A percentile compares a stretch with the other conserved stretches of the same genome.
Conservation (phyloP, 2,888 invertebrate species). For the Tridacna crocea region DNA sequence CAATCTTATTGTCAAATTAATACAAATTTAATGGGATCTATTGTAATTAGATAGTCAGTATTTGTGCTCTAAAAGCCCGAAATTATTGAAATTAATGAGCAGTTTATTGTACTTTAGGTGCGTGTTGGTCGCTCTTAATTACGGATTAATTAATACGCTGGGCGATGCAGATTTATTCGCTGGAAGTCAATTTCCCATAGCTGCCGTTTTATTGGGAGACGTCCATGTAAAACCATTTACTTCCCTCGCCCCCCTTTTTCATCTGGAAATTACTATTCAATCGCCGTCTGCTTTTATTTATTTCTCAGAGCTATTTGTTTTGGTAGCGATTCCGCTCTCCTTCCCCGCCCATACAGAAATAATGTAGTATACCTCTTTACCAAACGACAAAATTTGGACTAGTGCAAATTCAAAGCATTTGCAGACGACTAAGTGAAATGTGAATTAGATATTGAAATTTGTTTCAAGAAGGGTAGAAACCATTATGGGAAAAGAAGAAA, state of each 20-base stretch:
- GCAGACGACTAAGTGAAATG: too few species aligned
- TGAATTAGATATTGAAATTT: too few species aligned
- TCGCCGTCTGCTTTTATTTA: not conserved
- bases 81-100: constrained; percentile 61
- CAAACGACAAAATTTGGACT: too few species aligned
- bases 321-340: too few species aligned
- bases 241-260: constrained; percentile 5
- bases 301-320: too few species aligned
- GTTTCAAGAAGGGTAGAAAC: too few species aligned
- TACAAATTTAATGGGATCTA: constrained; percentile 64
- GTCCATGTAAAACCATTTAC: constrained; percentile 2
- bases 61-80: constrained; percentile 62
- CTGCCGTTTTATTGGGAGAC: constrained; percentile 35
- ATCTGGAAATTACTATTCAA: constrained; percentile 20
- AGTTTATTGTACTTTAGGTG: constrained; percentile 56
- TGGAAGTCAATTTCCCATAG: constrained; percentile 28
- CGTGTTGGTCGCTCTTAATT: constrained; percentile 53
- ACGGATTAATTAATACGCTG: constrained; percentile 57
- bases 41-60: constrained; percentile 54
- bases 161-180: constrained; percentile 45
- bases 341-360: too few species aligned
- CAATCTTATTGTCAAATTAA: constrained; percentile 64
- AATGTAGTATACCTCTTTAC: too few species aligned
- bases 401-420: too few species aligned
- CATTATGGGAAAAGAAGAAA: too few species aligned